Percentiles rank a stretch among this genome's conserved stretches.
Conservation (phyloP, 2,888 invertebrate species). For the Andrena dorsata region DNA sequence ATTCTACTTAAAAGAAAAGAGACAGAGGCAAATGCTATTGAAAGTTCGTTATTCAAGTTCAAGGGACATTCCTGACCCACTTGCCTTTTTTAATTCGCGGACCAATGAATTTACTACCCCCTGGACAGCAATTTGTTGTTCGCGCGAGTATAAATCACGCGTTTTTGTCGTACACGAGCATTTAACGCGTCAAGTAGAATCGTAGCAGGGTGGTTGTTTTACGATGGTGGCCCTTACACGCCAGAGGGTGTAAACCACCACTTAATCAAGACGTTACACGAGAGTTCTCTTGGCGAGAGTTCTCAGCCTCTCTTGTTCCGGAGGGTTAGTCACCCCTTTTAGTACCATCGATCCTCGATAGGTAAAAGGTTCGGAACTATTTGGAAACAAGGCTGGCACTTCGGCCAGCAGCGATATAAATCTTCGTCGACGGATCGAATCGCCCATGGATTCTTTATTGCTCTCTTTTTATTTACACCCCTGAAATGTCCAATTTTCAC, state of each 20-base stretch:
- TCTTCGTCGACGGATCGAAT: neutral
- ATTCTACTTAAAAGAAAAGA: too few species aligned
- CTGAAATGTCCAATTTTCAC: neutral
- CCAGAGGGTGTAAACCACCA: conserved; percentile 77
- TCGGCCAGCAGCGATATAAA: conserved; percentile 12
- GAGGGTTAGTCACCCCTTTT: conserved; percentile 57
- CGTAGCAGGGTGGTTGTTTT: conserved; percentile 58
- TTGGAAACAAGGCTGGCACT: conserved; percentile 34
- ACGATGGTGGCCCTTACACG: conserved; percentile 65
- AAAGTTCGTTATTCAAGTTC: neutral
- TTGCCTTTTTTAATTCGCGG: neutral
- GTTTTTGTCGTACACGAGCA: conserved; percentile 44
- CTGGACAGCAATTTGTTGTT: conserved; percentile 9
- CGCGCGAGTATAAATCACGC: conserved; percentile 49
- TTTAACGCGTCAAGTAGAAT: conserved; percentile 65
- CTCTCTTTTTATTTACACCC: neutral
- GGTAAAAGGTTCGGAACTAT: conserved; percentile 52
- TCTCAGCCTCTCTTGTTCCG: conserved; percentile 60
- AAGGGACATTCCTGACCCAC: neutral
- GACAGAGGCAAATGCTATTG: neutral
- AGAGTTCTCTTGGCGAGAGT: conserved; percentile 71
- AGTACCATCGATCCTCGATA: conserved; percentile 61
- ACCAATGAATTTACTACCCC: conserved; percentile 18
- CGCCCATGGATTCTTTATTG: neutral
- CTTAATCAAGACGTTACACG: conserved; percentile 81